Percentiles rank a stretch among this genome's conserved stretches.
Conservation (phyloP, 2,113 vertebrate species). For the Hystrix cristata region DNA sequence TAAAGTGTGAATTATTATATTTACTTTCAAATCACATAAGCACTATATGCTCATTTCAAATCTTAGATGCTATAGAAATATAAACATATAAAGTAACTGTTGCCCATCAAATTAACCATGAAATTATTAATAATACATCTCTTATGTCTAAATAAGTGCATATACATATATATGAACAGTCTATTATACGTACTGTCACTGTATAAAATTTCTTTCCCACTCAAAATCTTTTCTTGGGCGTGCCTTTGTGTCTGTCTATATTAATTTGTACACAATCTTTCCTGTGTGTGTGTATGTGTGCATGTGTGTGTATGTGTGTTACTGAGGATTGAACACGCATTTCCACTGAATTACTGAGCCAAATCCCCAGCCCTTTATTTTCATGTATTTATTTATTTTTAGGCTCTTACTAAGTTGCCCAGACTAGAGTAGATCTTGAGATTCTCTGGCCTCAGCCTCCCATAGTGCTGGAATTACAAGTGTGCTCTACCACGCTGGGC, state of each 20-base stretch:
- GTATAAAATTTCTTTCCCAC: background rate
- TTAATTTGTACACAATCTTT: background rate
- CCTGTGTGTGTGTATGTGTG: background rate
- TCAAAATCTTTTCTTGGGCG: background rate
- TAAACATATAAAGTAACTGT: background rate
- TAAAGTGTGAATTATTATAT: background rate
- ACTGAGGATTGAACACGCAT: background rate
- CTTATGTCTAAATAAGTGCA: background rate
- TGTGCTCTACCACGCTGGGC: background rate
- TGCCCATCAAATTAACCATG: background rate
- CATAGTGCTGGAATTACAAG: background rate
- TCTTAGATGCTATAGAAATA: background rate
- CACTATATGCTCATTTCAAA: background rate
- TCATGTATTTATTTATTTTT: background rate
- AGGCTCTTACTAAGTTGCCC: background rate
- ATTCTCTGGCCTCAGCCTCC: background rate
- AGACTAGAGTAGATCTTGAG: background rate
- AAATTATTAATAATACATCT: background rate
- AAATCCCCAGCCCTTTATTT: background rate
- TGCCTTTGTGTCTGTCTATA: background rate
- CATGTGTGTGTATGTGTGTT: background rate
- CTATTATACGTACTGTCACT: background rate
- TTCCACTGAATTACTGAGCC: background rate
- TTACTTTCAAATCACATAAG: background rate
- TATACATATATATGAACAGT: background rate